Conservation (phyloP, 2,797 vertebrate species). For the Leptodactylus fallax region DNA sequence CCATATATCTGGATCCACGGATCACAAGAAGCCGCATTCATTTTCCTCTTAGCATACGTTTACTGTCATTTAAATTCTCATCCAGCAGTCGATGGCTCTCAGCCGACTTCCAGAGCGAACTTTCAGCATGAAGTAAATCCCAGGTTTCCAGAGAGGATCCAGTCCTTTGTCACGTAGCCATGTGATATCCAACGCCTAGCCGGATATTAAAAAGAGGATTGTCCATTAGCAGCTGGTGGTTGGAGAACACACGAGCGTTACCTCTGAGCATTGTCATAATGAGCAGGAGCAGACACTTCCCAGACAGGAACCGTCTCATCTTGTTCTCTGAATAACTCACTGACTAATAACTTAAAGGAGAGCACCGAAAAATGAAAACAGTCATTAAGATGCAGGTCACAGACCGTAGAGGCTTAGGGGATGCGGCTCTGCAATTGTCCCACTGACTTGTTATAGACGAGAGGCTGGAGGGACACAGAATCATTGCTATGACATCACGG, state of each 20-base stretch:
- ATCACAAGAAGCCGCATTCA: not conserved
- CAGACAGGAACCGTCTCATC: constrained; percentile 1
- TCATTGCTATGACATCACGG: not conserved
- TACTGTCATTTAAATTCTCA: not conserved
- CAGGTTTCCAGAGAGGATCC: constrained; percentile 8
- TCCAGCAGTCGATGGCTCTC: constrained; percentile 4
- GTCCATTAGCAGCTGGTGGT: constrained; percentile 46
- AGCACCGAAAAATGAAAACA: not conserved
- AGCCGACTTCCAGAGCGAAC: not conserved
- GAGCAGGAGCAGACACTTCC: not conserved
- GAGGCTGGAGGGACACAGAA: not conserved
- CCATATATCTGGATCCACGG: not conserved
- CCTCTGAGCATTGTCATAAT: constrained; percentile 36
- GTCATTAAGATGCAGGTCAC: constrained; percentile 16
- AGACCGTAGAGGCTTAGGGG: not conserved
- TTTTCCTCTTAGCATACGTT: not conserved
- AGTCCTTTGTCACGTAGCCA: constrained; percentile 34
- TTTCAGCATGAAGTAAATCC: constrained; percentile 9
- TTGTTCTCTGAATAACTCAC: constrained; percentile 16
- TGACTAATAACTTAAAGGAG: constrained; percentile 40
- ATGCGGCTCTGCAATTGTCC: not conserved
- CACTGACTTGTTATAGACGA: not conserved
- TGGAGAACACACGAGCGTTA: constrained; percentile 29
- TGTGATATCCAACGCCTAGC: constrained; percentile 21
- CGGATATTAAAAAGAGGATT: constrained; percentile 45